Evolutionary conservation across 2,888 invertebrate species (phyloP).

Genomic region (Amblyjoppa proteus): DNA sequence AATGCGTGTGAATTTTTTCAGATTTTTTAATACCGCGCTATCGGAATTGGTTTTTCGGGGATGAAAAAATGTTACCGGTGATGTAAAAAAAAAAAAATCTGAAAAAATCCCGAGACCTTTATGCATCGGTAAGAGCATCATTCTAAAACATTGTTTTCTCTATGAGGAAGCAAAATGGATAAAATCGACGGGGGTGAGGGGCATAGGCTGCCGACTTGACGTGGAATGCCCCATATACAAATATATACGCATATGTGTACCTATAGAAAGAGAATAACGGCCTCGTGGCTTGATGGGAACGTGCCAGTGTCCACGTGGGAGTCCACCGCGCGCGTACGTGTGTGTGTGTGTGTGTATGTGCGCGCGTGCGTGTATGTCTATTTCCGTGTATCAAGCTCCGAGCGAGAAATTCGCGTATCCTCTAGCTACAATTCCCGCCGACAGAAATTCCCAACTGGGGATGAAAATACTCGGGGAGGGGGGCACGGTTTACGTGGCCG

Average conservation of each 20-base stretch:
- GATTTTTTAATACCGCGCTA: too few species aligned
- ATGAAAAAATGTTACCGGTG: too few species aligned
- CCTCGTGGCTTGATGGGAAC: conserved; percentile 43
- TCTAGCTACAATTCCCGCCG: conserved; percentile 16
- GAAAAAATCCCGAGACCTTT: too few species aligned
- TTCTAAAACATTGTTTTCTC: too few species aligned
- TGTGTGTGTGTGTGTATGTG: background rate
- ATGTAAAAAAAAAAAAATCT: too few species aligned
- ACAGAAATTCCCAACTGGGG: conserved; percentile 67
- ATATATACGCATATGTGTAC: conserved; percentile 36
- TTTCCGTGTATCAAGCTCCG: conserved; percentile 33
- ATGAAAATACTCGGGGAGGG: conserved; percentile 63
- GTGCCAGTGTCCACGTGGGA: conserved; percentile 41
- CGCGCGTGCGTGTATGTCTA: background rate
- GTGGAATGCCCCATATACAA: too few species aligned
- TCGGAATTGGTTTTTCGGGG: too few species aligned
- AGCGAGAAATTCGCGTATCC: conserved; percentile 68
- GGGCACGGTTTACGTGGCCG: conserved; percentile 55
- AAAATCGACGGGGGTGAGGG: too few species aligned
- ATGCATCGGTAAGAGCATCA: too few species aligned
- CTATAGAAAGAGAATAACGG: conserved; percentile 47
- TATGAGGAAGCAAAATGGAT: too few species aligned
- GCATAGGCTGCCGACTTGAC: too few species aligned
- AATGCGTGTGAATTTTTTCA: too few species aligned
- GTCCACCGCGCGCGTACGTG: background rate